Conservation (phyloP, 1,140 invertebrate genomes). For the Drosophila kikkawai region DNA sequence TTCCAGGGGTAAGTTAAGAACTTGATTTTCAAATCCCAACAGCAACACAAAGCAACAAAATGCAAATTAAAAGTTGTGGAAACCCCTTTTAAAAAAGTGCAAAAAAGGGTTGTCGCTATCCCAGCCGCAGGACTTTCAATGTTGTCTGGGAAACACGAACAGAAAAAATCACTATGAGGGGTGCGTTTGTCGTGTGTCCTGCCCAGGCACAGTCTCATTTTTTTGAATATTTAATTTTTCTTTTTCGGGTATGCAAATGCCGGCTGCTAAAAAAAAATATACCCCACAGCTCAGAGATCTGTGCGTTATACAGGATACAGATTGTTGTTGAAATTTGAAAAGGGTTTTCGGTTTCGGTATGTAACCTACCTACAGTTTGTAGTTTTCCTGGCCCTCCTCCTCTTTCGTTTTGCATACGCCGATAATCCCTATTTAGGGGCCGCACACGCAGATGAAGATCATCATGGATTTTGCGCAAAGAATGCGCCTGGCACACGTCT, state of each 20-base stretch:
- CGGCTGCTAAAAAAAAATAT: constrained; percentile 61
- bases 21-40: constrained; percentile 76
- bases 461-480: constrained; percentile 62
- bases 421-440: constrained; percentile 68
- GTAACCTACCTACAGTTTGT: constrained; percentile 48
- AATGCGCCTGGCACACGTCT: constrained; percentile 78
- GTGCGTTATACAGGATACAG: constrained; percentile 22
- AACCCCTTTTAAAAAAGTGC: constrained; percentile 63
- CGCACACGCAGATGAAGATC: constrained; percentile 64
- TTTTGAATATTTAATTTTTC: constrained; percentile 71
- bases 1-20: constrained; percentile 75
- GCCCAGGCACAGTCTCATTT: constrained; percentile 71
- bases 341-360: constrained; percentile 55
- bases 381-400: constrained; percentile 32
- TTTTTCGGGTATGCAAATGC: constrained; percentile 73
- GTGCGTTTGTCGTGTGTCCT: constrained; percentile 77
- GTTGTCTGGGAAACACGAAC: constrained; percentile 72
- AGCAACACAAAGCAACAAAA: constrained; percentile 65
- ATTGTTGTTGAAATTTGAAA: constrained; percentile 60
- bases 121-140: constrained; percentile 63
- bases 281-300: constrained; percentile 45
- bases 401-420: constrained; percentile 55
- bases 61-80: constrained; percentile 82
- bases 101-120: constrained; percentile 70
- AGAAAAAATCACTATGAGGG: constrained; percentile 64